Evolutionary conservation across 2,797 vertebrate species (phyloP), one percentile per base, ranked within the genome.

Genomic region (Poeciliopsis paucimaculata): DNA sequence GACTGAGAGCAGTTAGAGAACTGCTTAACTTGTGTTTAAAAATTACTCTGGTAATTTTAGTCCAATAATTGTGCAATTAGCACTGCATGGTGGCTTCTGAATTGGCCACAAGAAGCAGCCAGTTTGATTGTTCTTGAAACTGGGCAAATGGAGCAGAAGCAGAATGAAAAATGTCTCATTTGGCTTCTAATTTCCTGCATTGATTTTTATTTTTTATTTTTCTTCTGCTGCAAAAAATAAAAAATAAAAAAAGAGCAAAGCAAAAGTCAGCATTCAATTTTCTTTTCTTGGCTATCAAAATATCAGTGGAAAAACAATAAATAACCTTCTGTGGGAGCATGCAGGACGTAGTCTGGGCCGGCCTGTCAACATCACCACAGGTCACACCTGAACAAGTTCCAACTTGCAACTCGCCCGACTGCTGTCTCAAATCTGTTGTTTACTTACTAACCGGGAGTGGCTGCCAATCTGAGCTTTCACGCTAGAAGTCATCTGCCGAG

Each of bases 331-430:
- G 12, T 77, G 43, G 47, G 39, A 77, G 77, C 73, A 39, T 72
- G 51, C 26, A 62, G 46, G 71, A 81, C 15, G 18, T 55, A 68
- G 57, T 62, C 43, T 51, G 23, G 60, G 60, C 72, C 20, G 36
- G 41, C 46, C 34, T 31, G 80, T 73, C 75, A 79, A 74, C 72
- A 82, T 79, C 51, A 81, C 55, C 5, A 39, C 31, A 76, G 84
- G 78, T 90, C 81, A 86, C 82, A 91, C 77, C 86, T 82, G 62
- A 87, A 91, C 94, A 94, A 78, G 95, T 92, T 90, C 84, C 76
- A 88, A 86, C 95, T 77, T n/a, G 93, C 81, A 80, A 66, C 83
- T 82, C 75, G 80, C 79, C 84, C 82, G 53, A 81, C 82, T 86
- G 47, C 80, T 85, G 85, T 84, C 76, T 89, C 75, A 81, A 85